phyloP scores from a whole-genome alignment of 2,888 invertebrate species.

The Thumatha senex region DNA sequence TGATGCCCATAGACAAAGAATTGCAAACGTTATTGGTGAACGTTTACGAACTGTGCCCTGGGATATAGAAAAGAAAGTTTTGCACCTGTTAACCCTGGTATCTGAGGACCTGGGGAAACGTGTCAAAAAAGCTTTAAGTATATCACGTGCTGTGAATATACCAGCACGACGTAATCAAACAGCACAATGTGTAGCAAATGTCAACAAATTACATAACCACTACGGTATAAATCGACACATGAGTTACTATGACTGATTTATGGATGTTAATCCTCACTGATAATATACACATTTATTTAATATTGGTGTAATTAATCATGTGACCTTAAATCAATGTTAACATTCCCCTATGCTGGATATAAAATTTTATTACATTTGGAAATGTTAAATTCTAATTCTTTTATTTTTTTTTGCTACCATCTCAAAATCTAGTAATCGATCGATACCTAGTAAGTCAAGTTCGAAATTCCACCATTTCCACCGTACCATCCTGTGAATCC shows the following conservation, averaged over 20 bases:
- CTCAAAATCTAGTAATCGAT: too few relatives aligned
- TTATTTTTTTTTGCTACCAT: too few relatives aligned
- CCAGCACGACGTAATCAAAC: constrained; percentile 9
- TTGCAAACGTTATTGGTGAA: constrained; percentile 20
- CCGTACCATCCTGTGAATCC: too few relatives aligned
- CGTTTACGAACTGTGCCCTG: constrained; percentile 11
- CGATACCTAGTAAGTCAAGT: too few relatives aligned
- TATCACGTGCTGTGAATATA: constrained; percentile 7
- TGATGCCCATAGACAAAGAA: constrained; percentile 32
- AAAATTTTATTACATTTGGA: background rate
- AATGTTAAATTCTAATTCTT: too few relatives aligned
- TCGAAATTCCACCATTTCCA: too few relatives aligned
- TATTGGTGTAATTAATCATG: background rate
- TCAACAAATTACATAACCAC: background rate
- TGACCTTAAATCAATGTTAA: background rate
- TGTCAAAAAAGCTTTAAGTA: constrained; percentile 5
- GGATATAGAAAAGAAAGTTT: constrained; percentile 20
- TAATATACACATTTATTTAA: background rate
- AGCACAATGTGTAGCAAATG: constrained; percentile 16
- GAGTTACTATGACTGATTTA: background rate
- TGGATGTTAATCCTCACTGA: background rate
- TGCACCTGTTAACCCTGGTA: constrained; percentile 9
- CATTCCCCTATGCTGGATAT: too few relatives aligned
- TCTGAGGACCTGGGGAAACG: constrained; percentile 12
- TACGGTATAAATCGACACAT: background rate